Base-by-base conservation (phyloP, 2,888 invertebrate genomes). In the Nineta flava region DNA sequence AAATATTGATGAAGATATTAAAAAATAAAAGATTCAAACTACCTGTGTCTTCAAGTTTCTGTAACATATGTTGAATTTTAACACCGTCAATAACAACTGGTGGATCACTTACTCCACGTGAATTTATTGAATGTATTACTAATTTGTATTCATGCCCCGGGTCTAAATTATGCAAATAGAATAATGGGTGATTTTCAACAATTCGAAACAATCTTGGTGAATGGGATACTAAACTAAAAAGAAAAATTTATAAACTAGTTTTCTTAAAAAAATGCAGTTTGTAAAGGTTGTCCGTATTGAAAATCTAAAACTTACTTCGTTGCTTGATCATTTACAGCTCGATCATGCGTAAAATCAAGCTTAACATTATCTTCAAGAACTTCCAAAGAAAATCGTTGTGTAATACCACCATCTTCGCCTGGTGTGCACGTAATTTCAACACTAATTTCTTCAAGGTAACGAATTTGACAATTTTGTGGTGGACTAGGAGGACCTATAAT, bases 371-470 rank as follows among this genome's bases (percentile, higher is more conserved):
- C 66, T 41, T 77, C 81, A 62, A 78, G 71, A 57, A 86, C 86
- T 68, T 88, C 87, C 55, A 88, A 71, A 50, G 87, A 73, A 66
- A 88, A 90, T 68, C 82, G 80, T 65, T 90, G 88, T 26, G 82
- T 77, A 45, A 87, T 72, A 12, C 88, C 88, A 5, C 88, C 88
- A 61, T 87, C 87, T 61, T 79, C 78, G 43, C 88, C 87, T 0
- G 87, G 81, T 55, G 77, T 72, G 65, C 88, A 88, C 55, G 76
- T 77, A 55, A 83, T 77, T 62, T 80, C 78, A 46, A 87, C 64
- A 19, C 68, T 72, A 1, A 73, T 70, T 50, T 76, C 58, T 48
- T 63, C 80, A 59, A 82, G 78, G 64, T 83, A 83, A 53, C 74
- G 72, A 56, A 87, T 67, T 55, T 78, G 75, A 65, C 88, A 88